Evolutionary conservation across 2,888 invertebrate genomes (phyloP).

Genomic region (Onthophagus sagittarius): DNA sequence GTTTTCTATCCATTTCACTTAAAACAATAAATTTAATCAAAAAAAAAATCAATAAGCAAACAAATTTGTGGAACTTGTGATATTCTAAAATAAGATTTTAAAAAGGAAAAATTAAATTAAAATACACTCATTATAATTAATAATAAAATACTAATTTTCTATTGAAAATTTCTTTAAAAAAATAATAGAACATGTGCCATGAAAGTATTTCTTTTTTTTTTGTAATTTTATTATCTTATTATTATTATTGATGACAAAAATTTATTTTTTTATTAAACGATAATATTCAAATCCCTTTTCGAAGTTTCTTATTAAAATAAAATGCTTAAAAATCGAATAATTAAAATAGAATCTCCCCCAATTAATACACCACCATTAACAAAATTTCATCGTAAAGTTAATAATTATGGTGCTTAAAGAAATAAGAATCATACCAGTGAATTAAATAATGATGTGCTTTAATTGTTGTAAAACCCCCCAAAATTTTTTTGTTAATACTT

Average conservation of each 20-base stretch:
- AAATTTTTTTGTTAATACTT: no score
- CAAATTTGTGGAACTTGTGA: constrained; percentile 24
- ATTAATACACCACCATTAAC: neutral
- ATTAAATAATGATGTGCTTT: neutral
- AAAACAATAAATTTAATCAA: neutral
- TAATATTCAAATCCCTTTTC: no score
- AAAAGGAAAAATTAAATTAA: constrained; percentile 4
- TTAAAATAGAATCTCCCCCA: neutral
- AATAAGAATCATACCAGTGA: neutral
- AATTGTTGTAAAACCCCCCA: neutral
- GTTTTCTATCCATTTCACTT: constrained; percentile 29
- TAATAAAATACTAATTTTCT: no score
- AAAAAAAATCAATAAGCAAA: constrained; percentile 15
- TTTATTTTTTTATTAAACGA: constrained; percentile 23
- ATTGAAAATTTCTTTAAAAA: neutral
- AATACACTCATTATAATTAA: neutral
- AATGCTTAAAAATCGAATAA: neutral
- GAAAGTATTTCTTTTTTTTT: constrained; percentile 31
- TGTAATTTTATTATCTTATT: neutral
- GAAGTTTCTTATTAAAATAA: no score
- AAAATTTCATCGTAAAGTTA: neutral
- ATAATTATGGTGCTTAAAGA: neutral
- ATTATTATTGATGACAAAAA: constrained; percentile 11
- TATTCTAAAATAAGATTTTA: constrained; percentile 18
- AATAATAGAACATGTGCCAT: constrained; percentile 40